Base-by-base conservation (phyloP, 2,888 invertebrate species). In the Blomia tropicalis region DNA sequence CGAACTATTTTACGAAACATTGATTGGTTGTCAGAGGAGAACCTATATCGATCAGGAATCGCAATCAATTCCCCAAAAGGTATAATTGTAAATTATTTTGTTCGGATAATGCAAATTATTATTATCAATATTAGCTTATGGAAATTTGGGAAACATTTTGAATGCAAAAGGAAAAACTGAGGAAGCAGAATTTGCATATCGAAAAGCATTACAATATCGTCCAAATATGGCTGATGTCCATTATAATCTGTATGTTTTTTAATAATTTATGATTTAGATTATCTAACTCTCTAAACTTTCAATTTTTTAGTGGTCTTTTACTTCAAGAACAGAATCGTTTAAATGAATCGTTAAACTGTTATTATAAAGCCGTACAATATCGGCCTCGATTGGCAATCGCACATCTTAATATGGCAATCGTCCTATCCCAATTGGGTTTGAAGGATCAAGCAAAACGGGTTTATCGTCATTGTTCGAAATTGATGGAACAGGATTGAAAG, bases 141-240 rank as follows among this genome's bases (percentile, higher is more conserved):
- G 93, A 66, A 96, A 96, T 78, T 80, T 95, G 75, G 96, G 93
- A 72, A 92, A 92, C 76, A 86, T 95, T 71, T 80, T 92, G 71
- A 92, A 88, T 74, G 82, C 84, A 62, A 86, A 88, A 75, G 91
- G 90, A 53, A 81, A 87, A 70, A 80, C 82, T 63, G 79, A 80
- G 68, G 91, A 92, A 77, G 96, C 95, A 60, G 91, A 92, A 77
- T 81, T 81, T 72, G 91, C 91, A 60, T 91, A 91, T 76, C 81
- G 85, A 73, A 83, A 83, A 76, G 95, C 96, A 64, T 82, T 96
- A 68, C 81, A 83, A 70, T 82, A 85, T 79, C 81, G 93, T 73
- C 85, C 87, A 70, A 95, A 93, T 77, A 95, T 95, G 93, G 95
- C 95, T 64, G 96, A 96, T 77, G 93, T 93, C 65, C 93, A 95